Evolutionary conservation across 1,140 invertebrate genomes (phyloP), one percentile per base, ranked within the genome.

Genomic region (Mamestra configurata): DNA sequence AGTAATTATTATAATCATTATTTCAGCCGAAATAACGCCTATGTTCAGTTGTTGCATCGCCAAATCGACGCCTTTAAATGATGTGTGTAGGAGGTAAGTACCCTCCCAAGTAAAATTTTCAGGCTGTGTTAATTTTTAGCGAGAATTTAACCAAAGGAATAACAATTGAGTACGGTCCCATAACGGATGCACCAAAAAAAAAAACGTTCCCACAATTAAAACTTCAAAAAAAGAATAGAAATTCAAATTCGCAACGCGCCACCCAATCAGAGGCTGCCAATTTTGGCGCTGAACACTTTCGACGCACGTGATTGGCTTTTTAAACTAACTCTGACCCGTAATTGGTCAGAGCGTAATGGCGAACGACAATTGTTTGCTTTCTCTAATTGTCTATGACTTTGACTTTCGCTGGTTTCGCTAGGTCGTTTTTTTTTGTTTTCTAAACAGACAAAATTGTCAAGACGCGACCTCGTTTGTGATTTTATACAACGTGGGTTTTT

Each of bases 221-320:
- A 66, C 7, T 27, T 22, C 6, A 22, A 77, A 77, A 66, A 53
- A 66, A 66, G 20, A 66, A 66, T 55, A 77, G 49, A 77, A 76
- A 76, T 76, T 77, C 24, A 35, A 53, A 77, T 77, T 77, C 51
- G 61, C 51, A 77, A 68, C 57, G 73, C 66, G 18, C 57, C 66
- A 24, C 53, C 70, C 71, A 80, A 75, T 79, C 73, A 68, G 22
- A 35, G 18, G n/a, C 49, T 43, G 55, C 73, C 81, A 73, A 80
- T 80, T 79, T 80, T 82, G 78, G 78, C 66, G 78, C 53, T 66
- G 51, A n/a, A 46, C 76, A 80, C 71, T 78, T 78, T 80, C 73
- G 40, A 43, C 37, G 78, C 40, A 80, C 81, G 78, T 82, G 81
- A 82, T 79, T 77, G 68, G 57, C 15, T 59, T 37, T 37, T 15